Conservation (phyloP, 2,888 invertebrate genomes). For the Drosophila anomalata region DNA sequence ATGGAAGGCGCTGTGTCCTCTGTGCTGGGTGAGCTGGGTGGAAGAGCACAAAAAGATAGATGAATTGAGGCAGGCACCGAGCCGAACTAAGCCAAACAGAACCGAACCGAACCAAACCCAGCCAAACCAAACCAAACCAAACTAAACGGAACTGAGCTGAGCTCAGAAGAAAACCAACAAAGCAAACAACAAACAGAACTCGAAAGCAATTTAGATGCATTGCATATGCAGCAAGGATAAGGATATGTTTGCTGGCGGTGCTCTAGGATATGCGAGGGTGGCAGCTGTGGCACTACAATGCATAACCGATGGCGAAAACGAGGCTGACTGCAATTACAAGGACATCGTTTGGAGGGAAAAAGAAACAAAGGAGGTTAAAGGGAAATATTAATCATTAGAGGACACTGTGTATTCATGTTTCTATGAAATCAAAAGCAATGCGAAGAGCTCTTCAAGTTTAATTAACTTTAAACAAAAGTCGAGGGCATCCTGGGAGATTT, state of each 20-base stretch:
- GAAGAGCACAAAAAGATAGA: conserved; percentile 4
- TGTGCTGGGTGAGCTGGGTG: neutral
- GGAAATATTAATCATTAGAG: neutral
- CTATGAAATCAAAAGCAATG: no score
- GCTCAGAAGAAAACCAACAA: conserved; percentile 23
- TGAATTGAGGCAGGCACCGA: conserved; percentile 19
- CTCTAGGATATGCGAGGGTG: conserved; percentile 2
- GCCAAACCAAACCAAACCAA: conserved; percentile 1
- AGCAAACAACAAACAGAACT: conserved; percentile 70
- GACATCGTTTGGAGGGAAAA: conserved; percentile 2
- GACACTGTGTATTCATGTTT: neutral
- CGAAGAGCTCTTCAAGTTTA: neutral
- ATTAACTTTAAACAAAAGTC: neutral
- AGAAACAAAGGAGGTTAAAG: neutral
- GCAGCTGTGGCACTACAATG: conserved; percentile 25
- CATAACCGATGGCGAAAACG: conserved; percentile 33
- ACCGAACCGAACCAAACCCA: neutral
- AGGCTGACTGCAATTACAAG: conserved; percentile 52
- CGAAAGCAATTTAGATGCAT: conserved; percentile 74
- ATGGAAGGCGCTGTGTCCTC: conserved; percentile 49
- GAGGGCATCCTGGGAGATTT: neutral
- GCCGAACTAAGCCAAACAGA: conserved; percentile 3
- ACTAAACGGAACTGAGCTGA: neutral
- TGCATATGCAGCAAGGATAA: conserved; percentile 29
- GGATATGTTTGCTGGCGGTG: conserved; percentile 22